Conservation (phyloP, 2,113 vertebrate genomes). For the Microtus oregoni region DNA sequence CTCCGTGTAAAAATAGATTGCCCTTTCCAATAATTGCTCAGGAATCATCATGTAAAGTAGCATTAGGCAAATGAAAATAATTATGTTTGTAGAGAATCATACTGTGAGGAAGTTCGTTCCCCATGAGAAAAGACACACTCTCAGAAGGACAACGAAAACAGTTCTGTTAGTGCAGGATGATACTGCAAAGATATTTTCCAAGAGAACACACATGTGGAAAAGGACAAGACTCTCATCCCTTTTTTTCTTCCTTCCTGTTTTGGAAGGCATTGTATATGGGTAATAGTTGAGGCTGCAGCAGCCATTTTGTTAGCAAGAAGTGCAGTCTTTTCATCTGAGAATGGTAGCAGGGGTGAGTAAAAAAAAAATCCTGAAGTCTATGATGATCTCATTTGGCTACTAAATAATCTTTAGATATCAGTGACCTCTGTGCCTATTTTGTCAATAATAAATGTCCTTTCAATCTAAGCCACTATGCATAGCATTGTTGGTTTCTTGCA, state of each 20-base stretch:
- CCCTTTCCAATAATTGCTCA: neutral
- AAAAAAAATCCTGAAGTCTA: neutral
- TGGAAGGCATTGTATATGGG: neutral
- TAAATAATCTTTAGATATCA: neutral
- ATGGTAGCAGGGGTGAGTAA: neutral
- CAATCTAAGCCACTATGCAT: neutral
- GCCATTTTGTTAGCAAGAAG: conserved; percentile 3
- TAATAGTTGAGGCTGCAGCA: neutral
- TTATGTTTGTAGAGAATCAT: neutral
- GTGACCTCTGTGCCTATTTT: neutral
- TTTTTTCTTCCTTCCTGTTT: neutral
- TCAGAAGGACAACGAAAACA: neutral
- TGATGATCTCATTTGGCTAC: neutral
- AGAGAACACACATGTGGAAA: neutral
- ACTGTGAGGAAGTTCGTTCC: neutral
- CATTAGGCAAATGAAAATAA: neutral
- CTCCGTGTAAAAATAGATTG: neutral
- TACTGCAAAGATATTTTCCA: neutral
- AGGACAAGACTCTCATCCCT: neutral
- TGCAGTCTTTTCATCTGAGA: neutral
- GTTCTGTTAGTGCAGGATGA: neutral
- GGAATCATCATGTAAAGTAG: neutral
- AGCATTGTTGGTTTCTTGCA: conserved; percentile 18
- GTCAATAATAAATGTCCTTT: conserved; percentile 49
- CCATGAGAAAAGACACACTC: too few relatives aligned